A percentile compares a stretch with the other conserved stretches of the same genome.
These are phyloP conservation scores for Laodelphax striatellus DNA, from an alignment of 1,140 invertebrate genomes.

Conservation along the genomic window DNA sequence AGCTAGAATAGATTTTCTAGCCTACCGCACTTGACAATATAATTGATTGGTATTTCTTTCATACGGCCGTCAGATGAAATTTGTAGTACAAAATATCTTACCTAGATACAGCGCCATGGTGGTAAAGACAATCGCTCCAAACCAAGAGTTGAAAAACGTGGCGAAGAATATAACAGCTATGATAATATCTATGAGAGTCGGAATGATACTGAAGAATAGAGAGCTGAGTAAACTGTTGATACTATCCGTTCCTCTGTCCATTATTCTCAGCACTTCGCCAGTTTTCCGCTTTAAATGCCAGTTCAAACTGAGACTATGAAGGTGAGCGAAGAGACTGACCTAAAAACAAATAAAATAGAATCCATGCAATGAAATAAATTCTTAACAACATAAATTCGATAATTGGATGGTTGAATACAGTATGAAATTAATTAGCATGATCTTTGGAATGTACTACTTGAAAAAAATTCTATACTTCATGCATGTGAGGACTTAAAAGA, in stretches of 20 bases:
- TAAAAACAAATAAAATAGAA: conserved; percentile 31
- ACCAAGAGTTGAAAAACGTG: conserved; percentile 79
- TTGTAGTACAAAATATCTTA: conserved; percentile 43
- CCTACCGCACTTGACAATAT: too few species aligned
- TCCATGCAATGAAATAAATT: not conserved
- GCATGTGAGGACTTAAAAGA: too few species aligned
- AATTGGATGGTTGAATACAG: too few species aligned
- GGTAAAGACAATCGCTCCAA: conserved; percentile 83
- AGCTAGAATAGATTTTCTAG: too few species aligned
- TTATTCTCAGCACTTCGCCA: conserved; percentile 85
- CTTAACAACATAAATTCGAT: too few species aligned
- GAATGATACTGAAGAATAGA: conserved; percentile 76
- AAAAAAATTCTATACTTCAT: too few species aligned
- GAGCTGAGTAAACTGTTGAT: conserved; percentile 88
- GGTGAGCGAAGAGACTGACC: conserved; percentile 68
- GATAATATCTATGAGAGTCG: conserved; percentile 85
- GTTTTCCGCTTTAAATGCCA: conserved; percentile 93
- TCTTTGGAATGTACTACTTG: not conserved
- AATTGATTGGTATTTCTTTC: too few species aligned
- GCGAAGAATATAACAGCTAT: conserved; percentile 88
- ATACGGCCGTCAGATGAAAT: too few species aligned
- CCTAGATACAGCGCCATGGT: conserved; percentile 89
- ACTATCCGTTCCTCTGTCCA: conserved; percentile 91
- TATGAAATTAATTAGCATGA: not conserved
- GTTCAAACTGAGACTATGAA: conserved; percentile 71